Base-by-base conservation (phyloP, 2,888 invertebrate genomes). In the Lobophora halterata region DNA sequence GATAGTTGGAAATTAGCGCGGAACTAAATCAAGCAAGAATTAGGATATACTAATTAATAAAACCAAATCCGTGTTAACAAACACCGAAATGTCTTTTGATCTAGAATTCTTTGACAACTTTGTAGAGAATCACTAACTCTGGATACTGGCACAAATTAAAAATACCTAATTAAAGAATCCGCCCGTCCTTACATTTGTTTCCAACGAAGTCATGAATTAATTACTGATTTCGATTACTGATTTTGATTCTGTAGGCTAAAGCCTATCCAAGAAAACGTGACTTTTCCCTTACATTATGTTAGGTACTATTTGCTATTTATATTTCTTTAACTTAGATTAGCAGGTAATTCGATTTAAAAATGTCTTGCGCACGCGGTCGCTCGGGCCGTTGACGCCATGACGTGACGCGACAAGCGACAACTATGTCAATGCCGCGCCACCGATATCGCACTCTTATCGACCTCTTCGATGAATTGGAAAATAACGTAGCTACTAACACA, bases 381-480 rank as follows among this genome's bases (percentile, higher is more conserved):
- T 52, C 61, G 60, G 64, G 65, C 63, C 65, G 61, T 67, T 74
- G 79, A 72, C 70, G 58, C 49, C 35, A 25, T 41, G 29, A 36
- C 28, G 69, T 43, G 36, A 32, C 68, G 68, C 59, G 63, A 60
- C 58, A 70, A 42, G 62, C 61, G 54, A 56, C 75, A 86, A 79
- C 76, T 86, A 69, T 86, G 86, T 86, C 86, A 86, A 85, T 86
- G 85, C 72, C 86, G 71, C 48, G 51, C 54, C 68, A 71, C 73
- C n/a, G n/a, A n/a, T 75, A 77, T 79, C 79, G 69, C 70, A 69
- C 72, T 75, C 74, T 79, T 80, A 85, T 80, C 83, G 77, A 79
- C 72, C 71, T 76, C 69, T 77, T 75, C 69, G 72, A 65, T 71
- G 52, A 71, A 78, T 71, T 67, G 70, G 65, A 72, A 74, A 70